These are phyloP conservation scores for Protaetia brevitarsis DNA, from an alignment of 1,140 invertebrate genomes.

Conservation along the genomic window DNA sequence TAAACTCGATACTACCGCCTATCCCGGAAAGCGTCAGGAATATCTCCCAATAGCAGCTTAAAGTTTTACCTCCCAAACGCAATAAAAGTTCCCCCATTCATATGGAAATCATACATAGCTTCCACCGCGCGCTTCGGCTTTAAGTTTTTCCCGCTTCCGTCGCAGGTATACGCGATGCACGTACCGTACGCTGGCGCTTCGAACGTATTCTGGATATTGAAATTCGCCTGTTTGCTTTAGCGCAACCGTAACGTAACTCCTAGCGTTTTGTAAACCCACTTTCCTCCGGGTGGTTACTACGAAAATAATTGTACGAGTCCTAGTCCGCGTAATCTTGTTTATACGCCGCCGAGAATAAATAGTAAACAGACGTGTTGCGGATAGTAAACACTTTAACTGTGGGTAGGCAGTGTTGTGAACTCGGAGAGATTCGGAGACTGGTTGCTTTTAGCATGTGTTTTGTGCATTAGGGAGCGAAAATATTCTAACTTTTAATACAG, in stretches of 20 bases:
- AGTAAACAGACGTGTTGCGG: slow-evolving; percentile 6
- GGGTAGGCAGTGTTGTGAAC: neutral
- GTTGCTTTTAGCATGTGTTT: neutral
- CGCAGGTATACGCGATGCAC: too few species aligned
- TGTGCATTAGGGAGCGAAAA: neutral
- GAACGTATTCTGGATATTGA: too few species aligned
- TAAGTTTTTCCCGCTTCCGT: too few species aligned
- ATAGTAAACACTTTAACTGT: neutral
- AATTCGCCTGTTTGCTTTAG: neutral
- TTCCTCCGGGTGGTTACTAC: neutral
- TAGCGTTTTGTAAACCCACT: neutral
- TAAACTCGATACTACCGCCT: too few species aligned
- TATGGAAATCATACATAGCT: too few species aligned
- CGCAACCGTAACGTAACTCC: neutral
- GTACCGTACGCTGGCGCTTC: too few species aligned
- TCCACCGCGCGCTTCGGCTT: too few species aligned
- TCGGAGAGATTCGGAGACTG: neutral
- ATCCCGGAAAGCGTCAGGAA: too few species aligned
- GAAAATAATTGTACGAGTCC: slow-evolving; percentile 10
- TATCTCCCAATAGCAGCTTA: too few species aligned
- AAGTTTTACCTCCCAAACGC: too few species aligned
- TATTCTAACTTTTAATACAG: too few species aligned
- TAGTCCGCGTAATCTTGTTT: slow-evolving; percentile 7
- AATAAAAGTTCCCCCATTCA: too few species aligned
- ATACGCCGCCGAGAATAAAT: slow-evolving; percentile 14